Evolutionary conservation across 2,113 vertebrate species (phyloP), one percentile per base, ranked within the genome.

Genomic region (Gasterosteus nipponicus): DNA sequence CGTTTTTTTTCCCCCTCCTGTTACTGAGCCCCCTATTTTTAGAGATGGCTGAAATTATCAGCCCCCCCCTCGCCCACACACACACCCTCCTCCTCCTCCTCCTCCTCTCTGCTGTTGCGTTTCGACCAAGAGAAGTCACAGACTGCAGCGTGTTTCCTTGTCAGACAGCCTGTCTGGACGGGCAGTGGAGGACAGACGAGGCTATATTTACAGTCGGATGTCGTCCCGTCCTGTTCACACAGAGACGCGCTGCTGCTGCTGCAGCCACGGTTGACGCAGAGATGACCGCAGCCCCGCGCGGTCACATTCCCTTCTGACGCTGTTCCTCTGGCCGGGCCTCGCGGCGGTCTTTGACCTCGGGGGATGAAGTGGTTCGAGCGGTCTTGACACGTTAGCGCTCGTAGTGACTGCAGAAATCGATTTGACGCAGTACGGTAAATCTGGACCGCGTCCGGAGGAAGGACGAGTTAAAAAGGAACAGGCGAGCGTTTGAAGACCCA

Each of bases 101-200:
- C 44, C 41, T 53, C 41, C 61, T 38, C 72, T 63, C 75, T 64
- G 46, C 71, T 61, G 77, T 85, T 88, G 82, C 77, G 80, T 84
- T 90, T 91, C 91, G 82, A 90, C 90, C 89, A 91, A 92, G 91
- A 33, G 92, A 90, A 89, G 87, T 87, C 84, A 75, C 72, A 86
- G 86, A 80, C 77, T 86, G 69, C 74, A 74, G 75, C 54, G 22
- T 81, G 87, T 88, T 85, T 86, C 84, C 76, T 57, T n/a, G 68
- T 90, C 85, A 80, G 82, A 87, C 81, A 77, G 83, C 71, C 87
- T 68, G 91, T 90, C 88, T 91, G 89, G 87, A 88, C 22, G 57
- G 65, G 16, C 15, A 68, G 84, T 60, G 26, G 67, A 85, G 79
- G 80, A 89, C 78, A 89, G 86, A 84, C 66, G 14, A 26, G 78